Conservation (phyloP, 2,888 invertebrate genomes). For the Drosophila limbata region DNA sequence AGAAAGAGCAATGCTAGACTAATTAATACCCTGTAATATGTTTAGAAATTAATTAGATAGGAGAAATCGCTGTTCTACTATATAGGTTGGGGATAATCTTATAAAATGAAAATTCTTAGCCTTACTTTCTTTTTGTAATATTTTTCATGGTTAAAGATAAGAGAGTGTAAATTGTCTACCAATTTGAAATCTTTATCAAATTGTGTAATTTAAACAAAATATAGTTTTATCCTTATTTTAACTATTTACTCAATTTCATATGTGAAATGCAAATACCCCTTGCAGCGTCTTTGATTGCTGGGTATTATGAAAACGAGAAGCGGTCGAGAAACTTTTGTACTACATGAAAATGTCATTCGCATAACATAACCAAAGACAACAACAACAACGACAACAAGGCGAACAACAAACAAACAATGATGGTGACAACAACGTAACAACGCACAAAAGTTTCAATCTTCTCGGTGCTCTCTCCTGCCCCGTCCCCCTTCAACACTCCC, state of each 20-base stretch:
- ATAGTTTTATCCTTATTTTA: background rate
- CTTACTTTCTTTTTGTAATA: too few species aligned
- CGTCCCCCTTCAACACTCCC: background rate
- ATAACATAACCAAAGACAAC: conserved; percentile 66
- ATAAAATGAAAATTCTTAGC: background rate
- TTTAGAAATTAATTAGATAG: too few species aligned
- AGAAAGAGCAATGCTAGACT: background rate
- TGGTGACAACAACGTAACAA: conserved; percentile 65
- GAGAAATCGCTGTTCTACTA: background rate
- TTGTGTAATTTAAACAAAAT: background rate
- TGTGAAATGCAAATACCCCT: too few species aligned
- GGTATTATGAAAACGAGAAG: conserved; percentile 65
- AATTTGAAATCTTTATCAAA: too few species aligned
- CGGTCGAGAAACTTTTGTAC: conserved; percentile 76
- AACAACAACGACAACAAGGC: conserved; percentile 23
- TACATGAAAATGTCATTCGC: conserved; percentile 81
- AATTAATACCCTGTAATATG: conserved; percentile 13
- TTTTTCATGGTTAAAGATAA: background rate
- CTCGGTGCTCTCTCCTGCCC: conserved; percentile 1
- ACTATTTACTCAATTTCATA: background rate
- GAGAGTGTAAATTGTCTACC: too few species aligned
- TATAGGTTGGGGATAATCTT: background rate
- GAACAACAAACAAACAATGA: conserved; percentile 34
- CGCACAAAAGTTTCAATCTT: conserved; percentile 74
- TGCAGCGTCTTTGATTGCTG: background rate